These are phyloP conservation scores for Yponomeuta plumbellus DNA, from an alignment of 2,888 invertebrate genomes.

Conservation along the genomic window DNA sequence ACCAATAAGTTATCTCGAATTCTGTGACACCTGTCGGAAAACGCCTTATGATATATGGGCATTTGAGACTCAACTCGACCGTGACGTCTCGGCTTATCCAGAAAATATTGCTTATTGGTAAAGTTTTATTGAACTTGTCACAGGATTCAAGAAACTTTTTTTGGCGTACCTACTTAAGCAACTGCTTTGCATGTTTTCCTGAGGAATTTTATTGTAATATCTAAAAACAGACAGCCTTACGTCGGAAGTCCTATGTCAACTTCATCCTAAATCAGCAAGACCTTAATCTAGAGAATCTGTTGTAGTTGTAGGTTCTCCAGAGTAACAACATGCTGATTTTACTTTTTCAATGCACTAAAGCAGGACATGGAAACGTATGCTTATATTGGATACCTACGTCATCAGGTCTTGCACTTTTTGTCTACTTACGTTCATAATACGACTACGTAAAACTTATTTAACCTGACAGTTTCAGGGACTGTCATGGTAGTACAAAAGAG, in stretches of 20 bases:
- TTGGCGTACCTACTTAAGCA: not conserved
- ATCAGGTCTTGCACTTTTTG: not conserved
- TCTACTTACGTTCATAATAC: not conserved
- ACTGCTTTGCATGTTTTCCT: not conserved
- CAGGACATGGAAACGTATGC: too few species aligned
- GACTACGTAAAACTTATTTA: constrained; percentile 33
- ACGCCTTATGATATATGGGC: constrained; percentile 68
- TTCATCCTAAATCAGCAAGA: too few species aligned
- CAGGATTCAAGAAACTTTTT: constrained; percentile 49
- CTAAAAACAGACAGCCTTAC: too few species aligned
- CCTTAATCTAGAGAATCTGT: too few species aligned
- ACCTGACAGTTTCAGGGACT: constrained; percentile 62
- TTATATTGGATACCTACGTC: too few species aligned
- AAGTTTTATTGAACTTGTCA: constrained; percentile 72
- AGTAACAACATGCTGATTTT: too few species aligned
- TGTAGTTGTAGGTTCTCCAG: too few species aligned
- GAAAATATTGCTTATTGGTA: constrained; percentile 71
- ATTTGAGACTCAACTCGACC: constrained; percentile 69
- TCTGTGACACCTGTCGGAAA: constrained; percentile 62
- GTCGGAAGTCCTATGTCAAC: too few species aligned
- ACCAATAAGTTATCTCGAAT: constrained; percentile 58
- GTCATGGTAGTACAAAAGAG: constrained; percentile 70
- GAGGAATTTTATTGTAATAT: too few species aligned
- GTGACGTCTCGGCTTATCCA: constrained; percentile 32
- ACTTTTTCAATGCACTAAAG: too few species aligned